These are phyloP conservation scores for Apamea monoglypha DNA, from an alignment of 2,888 invertebrate species.

Conservation along the genomic window DNA sequence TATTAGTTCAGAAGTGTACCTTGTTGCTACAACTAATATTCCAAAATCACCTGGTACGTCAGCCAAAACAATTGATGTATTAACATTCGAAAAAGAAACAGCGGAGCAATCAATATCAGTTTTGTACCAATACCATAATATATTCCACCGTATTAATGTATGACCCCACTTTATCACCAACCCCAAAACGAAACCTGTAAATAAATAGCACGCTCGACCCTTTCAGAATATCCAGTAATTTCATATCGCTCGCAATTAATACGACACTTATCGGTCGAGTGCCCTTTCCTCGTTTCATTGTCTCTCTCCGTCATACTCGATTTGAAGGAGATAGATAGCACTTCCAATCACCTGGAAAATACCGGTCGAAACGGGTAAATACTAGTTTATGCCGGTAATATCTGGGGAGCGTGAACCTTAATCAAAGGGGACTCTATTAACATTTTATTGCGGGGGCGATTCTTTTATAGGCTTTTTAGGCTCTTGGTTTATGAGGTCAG, in stretches of 20 bases:
- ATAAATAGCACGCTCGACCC: conserved; percentile 50
- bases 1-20: conserved; percentile 24
- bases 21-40: conserved; percentile 23
- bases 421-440: conserved; percentile 61
- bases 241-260: conserved; percentile 63
- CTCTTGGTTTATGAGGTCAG: conserved; percentile 41
- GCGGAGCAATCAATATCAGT: conserved; percentile 22
- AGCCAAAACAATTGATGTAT: conserved; percentile 14
- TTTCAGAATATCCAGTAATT: conserved; percentile 52
- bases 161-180: conserved; percentile 38
- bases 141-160: conserved; percentile 31
- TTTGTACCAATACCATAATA: conserved; percentile 33
- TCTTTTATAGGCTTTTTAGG: conserved; percentile 56
- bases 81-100: conserved; percentile 7
- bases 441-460: conserved; percentile 57
- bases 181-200: conserved; percentile 46
- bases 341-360: conserved; percentile 54
- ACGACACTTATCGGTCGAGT: conserved; percentile 51
- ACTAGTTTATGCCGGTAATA: conserved; percentile 58
- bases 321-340: conserved; percentile 45
- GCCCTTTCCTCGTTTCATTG: conserved; percentile 30
- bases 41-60: conserved; percentile 17
- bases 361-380: conserved; percentile 51
- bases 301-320: conserved; percentile 36
- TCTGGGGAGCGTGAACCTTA: conserved; percentile 45